Percentiles rank a stretch among this genome's conserved stretches.
Conservation (phyloP, 2,797 vertebrate genomes). For the Limnodromus scolopaceus region DNA sequence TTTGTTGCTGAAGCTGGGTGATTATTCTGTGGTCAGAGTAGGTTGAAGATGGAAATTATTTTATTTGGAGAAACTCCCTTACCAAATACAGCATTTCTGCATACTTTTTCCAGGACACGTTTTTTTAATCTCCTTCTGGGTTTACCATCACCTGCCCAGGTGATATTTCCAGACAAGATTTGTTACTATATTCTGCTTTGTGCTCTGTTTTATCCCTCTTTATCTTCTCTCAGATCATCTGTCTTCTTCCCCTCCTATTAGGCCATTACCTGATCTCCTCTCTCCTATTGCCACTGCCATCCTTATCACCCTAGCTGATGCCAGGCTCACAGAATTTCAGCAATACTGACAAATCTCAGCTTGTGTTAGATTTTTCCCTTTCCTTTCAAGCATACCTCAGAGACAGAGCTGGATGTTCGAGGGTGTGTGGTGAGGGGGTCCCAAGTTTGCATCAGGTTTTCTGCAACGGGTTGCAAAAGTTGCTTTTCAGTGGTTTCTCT, state of each 20-base stretch:
- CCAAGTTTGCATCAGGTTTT: neutral
- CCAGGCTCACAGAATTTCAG: neutral
- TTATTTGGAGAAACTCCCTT: neutral
- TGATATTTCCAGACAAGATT: neutral
- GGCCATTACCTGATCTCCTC: neutral
- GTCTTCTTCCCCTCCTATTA: neutral
- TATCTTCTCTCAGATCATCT: neutral
- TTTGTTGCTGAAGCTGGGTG: neutral
- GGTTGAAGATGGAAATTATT: neutral
- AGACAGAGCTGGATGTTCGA: neutral
- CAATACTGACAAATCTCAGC: neutral
- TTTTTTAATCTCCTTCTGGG: neutral
- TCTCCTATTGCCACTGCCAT: neutral
- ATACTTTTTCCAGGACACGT: neutral
- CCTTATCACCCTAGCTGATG: neutral
- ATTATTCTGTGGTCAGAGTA: neutral
- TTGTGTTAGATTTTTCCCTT: neutral
- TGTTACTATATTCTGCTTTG: neutral
- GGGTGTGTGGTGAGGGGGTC: neutral
- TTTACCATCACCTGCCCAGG: neutral
- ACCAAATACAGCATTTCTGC: neutral
- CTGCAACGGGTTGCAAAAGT: neutral
- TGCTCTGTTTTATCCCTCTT: neutral
- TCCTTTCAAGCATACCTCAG: neutral
- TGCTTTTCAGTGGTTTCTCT: neutral